A percentile compares a stretch with the other conserved stretches of the same genome.
Conservation (phyloP, 2,113 vertebrate genomes). For the Rutilus rutilus region DNA sequence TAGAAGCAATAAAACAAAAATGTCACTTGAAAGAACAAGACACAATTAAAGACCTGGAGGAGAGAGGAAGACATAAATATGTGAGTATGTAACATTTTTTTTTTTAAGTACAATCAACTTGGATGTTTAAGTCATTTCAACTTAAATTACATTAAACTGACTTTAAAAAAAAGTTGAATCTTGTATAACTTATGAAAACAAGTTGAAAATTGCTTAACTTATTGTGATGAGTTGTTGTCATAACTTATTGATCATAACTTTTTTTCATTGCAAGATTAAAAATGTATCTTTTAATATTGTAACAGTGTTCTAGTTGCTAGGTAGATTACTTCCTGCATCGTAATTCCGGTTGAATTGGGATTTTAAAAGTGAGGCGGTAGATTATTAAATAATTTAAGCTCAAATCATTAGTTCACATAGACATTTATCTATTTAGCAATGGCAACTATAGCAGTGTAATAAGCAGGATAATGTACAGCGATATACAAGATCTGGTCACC, state of each 20-base stretch:
- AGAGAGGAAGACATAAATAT: neutral
- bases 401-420: neutral
- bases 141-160: no score
- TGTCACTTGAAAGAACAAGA: neutral
- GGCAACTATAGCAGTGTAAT: neutral
- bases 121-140: no score
- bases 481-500: neutral
- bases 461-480: neutral
- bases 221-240: no score
- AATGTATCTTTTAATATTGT: neutral
- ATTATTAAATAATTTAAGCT: neutral
- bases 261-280: neutral
- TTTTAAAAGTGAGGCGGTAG: neutral
- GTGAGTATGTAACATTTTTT: no score
- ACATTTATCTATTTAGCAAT: neutral
- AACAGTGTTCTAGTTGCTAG: neutral
- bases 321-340: neutral
- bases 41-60: neutral
- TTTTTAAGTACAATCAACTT: no score
- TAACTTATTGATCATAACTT: no score
- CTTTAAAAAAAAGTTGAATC: no score
- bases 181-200: no score
- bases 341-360: neutral
- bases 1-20: neutral
- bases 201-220: no score